Percentiles rank a stretch among this genome's conserved stretches.
Conservation (phyloP, 2,113 vertebrate species). For the Paradoxurus hermaphroditus region DNA sequence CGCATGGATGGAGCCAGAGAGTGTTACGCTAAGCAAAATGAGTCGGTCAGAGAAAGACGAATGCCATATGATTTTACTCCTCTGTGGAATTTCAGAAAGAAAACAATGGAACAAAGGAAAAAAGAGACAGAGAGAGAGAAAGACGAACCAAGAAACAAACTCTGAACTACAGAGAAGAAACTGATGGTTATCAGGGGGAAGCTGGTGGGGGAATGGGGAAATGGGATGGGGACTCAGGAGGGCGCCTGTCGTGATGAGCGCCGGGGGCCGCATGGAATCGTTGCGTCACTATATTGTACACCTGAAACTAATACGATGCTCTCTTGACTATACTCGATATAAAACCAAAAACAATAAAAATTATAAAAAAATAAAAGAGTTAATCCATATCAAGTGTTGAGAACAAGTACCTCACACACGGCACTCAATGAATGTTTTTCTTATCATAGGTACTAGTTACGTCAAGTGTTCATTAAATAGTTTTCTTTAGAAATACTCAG, state of each 20-base stretch:
- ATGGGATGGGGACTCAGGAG: background rate
- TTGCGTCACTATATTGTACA: background rate
- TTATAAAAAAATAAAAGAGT: background rate
- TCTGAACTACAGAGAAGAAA: background rate
- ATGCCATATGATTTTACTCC: background rate
- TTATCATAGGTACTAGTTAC: background rate
- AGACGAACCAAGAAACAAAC: background rate
- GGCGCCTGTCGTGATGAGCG: background rate
- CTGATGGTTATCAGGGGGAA: background rate
- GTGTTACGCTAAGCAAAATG: background rate
- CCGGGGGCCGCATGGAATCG: rapidly evolving
- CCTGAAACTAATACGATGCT: background rate
- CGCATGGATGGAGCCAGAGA: background rate
- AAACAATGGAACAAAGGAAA: background rate
- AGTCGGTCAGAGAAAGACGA: background rate
- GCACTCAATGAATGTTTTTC: background rate
- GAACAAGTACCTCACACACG: background rate
- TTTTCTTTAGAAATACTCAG: background rate
- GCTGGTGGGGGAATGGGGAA: background rate
- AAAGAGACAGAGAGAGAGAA: background rate
- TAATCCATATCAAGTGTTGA: background rate
- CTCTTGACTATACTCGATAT: background rate
- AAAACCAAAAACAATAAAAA: background rate
- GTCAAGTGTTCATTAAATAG: background rate
- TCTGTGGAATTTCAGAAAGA: background rate